A percentile compares a stretch with the other conserved stretches of the same genome.
Evolutionary conservation across 2,113 vertebrate genomes (phyloP).

Genomic region (Seriola quinqueradiata): DNA sequence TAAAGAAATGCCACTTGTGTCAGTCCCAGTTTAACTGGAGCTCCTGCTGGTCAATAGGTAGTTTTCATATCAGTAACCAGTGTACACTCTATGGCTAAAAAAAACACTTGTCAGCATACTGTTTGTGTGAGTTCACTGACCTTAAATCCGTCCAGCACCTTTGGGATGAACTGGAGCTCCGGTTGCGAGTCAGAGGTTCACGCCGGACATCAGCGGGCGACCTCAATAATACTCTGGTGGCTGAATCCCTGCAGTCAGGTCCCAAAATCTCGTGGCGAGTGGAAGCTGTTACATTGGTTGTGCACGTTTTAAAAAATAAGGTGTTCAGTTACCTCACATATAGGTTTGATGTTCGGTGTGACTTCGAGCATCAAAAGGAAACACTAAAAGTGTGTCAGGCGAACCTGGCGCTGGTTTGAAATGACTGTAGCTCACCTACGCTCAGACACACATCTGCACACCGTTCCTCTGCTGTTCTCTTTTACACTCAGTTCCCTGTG

Average conservation of each 20-base stretch:
- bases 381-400: neutral
- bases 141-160: neutral
- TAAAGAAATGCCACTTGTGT: no score
- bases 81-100: no score
- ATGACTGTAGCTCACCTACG: neutral
- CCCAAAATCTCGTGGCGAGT: neutral
- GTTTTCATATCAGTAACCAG: no score
- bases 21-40: no score
- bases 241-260: neutral
- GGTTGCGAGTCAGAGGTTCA: neutral
- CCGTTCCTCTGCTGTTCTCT: conserved; percentile 29
- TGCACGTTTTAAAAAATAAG: neutral
- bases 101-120: no score
- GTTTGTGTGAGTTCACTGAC: neutral
- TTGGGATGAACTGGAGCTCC: neutral
- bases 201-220: neutral
- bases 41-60: no score
- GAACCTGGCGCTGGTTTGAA: conserved; percentile 10
- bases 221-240: neutral
- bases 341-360: neutral
- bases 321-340: neutral
- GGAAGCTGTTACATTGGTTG: no score
- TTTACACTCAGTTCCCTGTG: conserved; percentile 29
- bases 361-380: neutral
- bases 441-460: neutral